Evolutionary conservation across 64 coral and sea anemone species (phyloP), one percentile per base, ranked within the genome.

Genomic region (Montipora sp.): DNA sequence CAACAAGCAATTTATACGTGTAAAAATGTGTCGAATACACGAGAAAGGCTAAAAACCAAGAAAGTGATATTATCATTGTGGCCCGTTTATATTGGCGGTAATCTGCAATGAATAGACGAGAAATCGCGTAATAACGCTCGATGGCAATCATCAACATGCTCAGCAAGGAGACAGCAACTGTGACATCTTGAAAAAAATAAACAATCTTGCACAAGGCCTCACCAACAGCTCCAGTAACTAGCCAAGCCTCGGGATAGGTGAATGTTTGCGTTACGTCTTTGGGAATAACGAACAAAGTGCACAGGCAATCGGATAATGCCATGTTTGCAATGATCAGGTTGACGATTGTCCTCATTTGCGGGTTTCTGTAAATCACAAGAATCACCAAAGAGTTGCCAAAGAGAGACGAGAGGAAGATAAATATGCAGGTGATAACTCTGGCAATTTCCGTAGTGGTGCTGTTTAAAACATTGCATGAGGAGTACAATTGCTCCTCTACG

Each of bases 251-350:
- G 1, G 16, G 63, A 47, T 85, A 48, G n/a, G 63, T 72, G 19
- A 71, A 50, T 48, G 45, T 50, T 45, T 85, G 18, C 2, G 82
- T 72, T 12, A 84, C 1, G 14, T 67, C 45, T 21, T 36, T 66
- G 8, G 81, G 81, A 48, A 85, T 85, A 12, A 85, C 61, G 19
- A 72, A 21, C 15, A 85, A 3, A 47, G 82, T 50, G 82, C 61
- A 85, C 47, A 85, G 8, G 60, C 48, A 50, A 85, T 85, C 82
- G 5, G 91, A 93, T 15, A 88, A 48, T 11, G 91, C 91, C 83
- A 93, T 80, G 23, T 87, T 93, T 9, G 87, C 60, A 3, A 93
- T 93, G 0, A 93, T 6, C 0, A 93, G 46, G 50, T 93, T 93
- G 0, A 84, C 91, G 12, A 73, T 93, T 57, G 73, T 93, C 57